Base-by-base conservation (phyloP, 2,113 vertebrate species). In the Ancistrus triradiatus region DNA sequence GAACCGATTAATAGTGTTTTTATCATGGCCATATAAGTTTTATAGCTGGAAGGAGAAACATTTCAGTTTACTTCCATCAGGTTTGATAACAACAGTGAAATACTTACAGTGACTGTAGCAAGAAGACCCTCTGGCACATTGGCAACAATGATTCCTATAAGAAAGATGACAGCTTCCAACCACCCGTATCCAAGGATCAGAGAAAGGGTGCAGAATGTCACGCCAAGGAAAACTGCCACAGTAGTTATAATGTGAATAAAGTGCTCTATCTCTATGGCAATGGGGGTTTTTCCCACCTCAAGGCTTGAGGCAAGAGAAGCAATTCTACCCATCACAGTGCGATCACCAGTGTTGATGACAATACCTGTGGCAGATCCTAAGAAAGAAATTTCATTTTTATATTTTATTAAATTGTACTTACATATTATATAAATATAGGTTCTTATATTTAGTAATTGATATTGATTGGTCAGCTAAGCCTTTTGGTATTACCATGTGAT, bases 71-170 rank as follows among this genome's bases (percentile, higher is more conserved):
- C 6, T 17, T 19, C 19, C 15, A 19, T n/a, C 19, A 2, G n/a
- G 0, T 49, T 61, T 60, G 15, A 13, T 10, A 1, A 46, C 7
- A 17, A 25, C 2, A 28, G 3, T 27, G 1, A 55, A 17, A 62
- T 59, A 78, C 91, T 90, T 69, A 93, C 91, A 1, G 92, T 93
- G 66, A 93, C 92, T 0, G 93, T 91, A 14, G 92, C 91, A 66
- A 92, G 78, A 3, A 93, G 86, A 67, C 92, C 90, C 72, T 92
- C 91, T 0, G 94, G 95, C 28, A 97, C 95, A 0, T 96, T 91
- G 80, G 94, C 94, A 0, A 97, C 94, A 0, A 98, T 95, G 86
- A 98, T 98, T 49, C 95, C 94, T 1, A 97, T 98, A 69, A 98
- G 93, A 81, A 98, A 98, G 84, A 98, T 93, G 80, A 98, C 92